Conservation (phyloP, 2,888 invertebrate genomes). For the Eutolmus rufibarbis region DNA sequence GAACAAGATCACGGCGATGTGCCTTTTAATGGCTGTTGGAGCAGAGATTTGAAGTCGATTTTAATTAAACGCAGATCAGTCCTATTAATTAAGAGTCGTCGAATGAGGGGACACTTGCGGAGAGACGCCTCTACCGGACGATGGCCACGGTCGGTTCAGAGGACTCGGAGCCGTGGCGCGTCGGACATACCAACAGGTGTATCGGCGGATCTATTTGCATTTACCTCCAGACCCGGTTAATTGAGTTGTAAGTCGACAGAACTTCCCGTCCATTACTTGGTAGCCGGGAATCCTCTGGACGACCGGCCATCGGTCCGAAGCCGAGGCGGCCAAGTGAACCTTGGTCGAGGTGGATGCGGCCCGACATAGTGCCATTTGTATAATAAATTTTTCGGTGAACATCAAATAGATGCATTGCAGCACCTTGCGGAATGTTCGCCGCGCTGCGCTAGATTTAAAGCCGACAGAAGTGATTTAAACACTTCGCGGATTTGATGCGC, state of each 20-base stretch:
- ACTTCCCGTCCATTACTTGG: constrained; percentile 23
- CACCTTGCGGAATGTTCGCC: neutral
- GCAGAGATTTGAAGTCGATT: constrained; percentile 42
- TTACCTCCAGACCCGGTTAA: constrained; percentile 32
- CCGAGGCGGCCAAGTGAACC: neutral
- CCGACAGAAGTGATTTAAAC: constrained; percentile 31
- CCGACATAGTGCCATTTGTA: neutral
- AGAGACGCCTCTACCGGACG: neutral
- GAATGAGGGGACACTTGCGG: constrained; percentile 13
- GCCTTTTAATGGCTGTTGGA: constrained; percentile 25
- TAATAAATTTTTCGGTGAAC: constrained; percentile 35
- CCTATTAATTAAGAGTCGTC: constrained; percentile 44
- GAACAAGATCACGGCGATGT: constrained; percentile 4
- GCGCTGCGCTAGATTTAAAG: constrained; percentile 10
- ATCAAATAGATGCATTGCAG: constrained; percentile 6
- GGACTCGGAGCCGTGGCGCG: neutral
- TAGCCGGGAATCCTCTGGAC: neutral
- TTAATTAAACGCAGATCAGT: constrained; percentile 46
- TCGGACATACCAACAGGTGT: constrained; percentile 29
- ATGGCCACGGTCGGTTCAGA: neutral
- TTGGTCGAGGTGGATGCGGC: neutral
- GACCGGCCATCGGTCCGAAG: neutral
- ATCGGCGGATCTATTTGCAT: constrained; percentile 31
- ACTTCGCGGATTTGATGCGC: constrained; percentile 16
- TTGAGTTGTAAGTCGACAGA: constrained; percentile 26